Evolutionary conservation across 2,888 invertebrate species (phyloP).

Genomic region (Isotomurus palustris): DNA sequence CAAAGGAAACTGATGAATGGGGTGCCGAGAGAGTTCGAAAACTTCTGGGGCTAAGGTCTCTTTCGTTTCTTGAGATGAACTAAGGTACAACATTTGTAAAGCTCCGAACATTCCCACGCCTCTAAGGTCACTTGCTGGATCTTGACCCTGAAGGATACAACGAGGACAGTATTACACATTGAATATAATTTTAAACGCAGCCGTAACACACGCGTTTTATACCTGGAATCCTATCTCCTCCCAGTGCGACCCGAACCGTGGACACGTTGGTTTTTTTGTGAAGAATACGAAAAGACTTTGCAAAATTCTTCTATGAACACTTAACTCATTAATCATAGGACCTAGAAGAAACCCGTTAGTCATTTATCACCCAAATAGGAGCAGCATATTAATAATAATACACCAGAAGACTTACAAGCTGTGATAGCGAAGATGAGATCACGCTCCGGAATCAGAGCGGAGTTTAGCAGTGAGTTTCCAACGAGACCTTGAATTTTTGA

Average conservation of each 20-base stretch:
- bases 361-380: not conserved
- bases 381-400: not conserved
- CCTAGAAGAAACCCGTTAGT: conserved; percentile 23
- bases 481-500: conserved; percentile 40
- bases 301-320: conserved; percentile 44
- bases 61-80: conserved; percentile 49
- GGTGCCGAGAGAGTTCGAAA: conserved; percentile 52
- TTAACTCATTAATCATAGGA: conserved; percentile 46
- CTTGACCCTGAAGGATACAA: conserved; percentile 49
- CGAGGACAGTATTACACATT: not conserved
- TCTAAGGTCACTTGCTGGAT: conserved; percentile 56
- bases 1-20: conserved; percentile 55
- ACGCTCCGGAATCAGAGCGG: conserved; percentile 37
- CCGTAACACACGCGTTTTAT: not conserved
- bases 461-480: conserved; percentile 37
- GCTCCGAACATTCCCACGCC: conserved; percentile 55
- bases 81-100: conserved; percentile 52
- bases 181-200: not conserved
- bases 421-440: conserved; percentile 44
- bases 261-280: conserved; percentile 48
- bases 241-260: conserved; percentile 56
- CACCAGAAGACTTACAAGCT: conserved; percentile 35
- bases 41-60: conserved; percentile 51
- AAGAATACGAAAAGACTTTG: conserved; percentile 46
- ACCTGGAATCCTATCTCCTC: conserved; percentile 57